Evolutionary conservation across 64 coral and sea anemone genomes (phyloP).

Genomic region (Actinia equina): DNA sequence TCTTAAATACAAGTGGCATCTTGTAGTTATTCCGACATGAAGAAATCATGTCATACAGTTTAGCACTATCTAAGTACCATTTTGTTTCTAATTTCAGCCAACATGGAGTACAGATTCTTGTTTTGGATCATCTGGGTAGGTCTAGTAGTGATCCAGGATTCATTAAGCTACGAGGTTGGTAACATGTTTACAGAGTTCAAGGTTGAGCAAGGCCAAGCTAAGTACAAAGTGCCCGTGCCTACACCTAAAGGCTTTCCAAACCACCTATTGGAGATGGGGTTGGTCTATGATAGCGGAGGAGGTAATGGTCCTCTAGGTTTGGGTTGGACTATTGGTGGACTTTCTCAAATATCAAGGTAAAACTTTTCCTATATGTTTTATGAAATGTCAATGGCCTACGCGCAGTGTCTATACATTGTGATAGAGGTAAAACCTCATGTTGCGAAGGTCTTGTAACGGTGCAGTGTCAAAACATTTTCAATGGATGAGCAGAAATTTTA

Average conservation of each 20-base stretch:
- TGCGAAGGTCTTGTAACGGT: too few relatives aligned
- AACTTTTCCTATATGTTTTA: background rate
- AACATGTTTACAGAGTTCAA: slow-evolving; percentile 23
- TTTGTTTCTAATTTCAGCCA: background rate
- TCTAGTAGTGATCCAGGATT: background rate
- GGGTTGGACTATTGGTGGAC: background rate
- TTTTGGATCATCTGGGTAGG: background rate
- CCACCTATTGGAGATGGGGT: background rate
- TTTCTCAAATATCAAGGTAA: slow-evolving; percentile 15
- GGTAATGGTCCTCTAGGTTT: slow-evolving; percentile 1
- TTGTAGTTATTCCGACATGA: too few relatives aligned
- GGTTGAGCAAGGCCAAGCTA: slow-evolving; percentile 11
- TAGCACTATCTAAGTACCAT: background rate
- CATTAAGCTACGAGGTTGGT: background rate
- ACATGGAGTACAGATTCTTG: background rate
- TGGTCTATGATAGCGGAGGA: slow-evolving; percentile 1
- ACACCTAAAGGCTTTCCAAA: slow-evolving; percentile 20
- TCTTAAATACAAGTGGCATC: too few relatives aligned
- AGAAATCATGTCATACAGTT: too few relatives aligned
- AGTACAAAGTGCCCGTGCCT: slow-evolving; percentile 4
- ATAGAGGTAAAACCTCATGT: too few relatives aligned
- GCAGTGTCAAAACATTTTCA: too few relatives aligned
- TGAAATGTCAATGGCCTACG: too few relatives aligned
- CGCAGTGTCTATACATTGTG: too few relatives aligned
- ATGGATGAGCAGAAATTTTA: too few relatives aligned